Conservation (phyloP, 92 coral and sea anemone genomes). For the Pocillopora meandrina region DNA sequence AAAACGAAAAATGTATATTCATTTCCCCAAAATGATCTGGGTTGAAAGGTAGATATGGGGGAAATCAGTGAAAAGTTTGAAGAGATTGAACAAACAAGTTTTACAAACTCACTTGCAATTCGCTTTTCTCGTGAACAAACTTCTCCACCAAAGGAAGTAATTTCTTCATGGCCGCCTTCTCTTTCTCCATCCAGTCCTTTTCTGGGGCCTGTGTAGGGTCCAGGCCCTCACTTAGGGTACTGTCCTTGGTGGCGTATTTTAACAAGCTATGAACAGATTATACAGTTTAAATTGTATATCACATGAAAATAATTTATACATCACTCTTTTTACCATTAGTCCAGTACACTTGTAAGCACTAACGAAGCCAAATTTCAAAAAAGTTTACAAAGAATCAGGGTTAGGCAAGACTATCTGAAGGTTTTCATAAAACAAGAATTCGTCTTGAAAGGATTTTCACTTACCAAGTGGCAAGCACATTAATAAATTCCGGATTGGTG, state of each 20-base stretch:
- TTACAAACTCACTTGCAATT: slow-evolving; percentile 72
- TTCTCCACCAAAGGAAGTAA: slow-evolving; percentile 86
- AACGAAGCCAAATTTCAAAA: neutral
- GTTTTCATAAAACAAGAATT: too few species aligned
- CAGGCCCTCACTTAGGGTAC: slow-evolving; percentile 75
- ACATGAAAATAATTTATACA: neutral
- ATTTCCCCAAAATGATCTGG: neutral
- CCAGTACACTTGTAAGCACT: too few species aligned
- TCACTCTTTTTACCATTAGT: too few species aligned
- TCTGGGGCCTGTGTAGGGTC: slow-evolving; percentile 81
- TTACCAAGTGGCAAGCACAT: slow-evolving; percentile 90
- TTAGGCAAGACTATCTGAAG: too few species aligned
- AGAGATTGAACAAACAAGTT: neutral
- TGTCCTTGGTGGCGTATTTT: slow-evolving; percentile 85
- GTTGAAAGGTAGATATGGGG: neutral
- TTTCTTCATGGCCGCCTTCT: slow-evolving; percentile 79
- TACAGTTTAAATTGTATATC: too few species aligned
- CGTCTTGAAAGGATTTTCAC: neutral
- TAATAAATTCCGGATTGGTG: slow-evolving; percentile 82
- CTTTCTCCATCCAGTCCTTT: slow-evolving; percentile 86
- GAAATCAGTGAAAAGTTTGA: too few species aligned
- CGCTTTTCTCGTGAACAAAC: slow-evolving; percentile 85
- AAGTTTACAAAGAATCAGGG: neutral
- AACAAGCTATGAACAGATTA: slow-evolving; percentile 58
- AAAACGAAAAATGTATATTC: too few species aligned